A percentile compares a stretch with the other conserved stretches of the same genome.
Conservation (phyloP, 2,797 vertebrate genomes). For the Sebastes jordani region DNA sequence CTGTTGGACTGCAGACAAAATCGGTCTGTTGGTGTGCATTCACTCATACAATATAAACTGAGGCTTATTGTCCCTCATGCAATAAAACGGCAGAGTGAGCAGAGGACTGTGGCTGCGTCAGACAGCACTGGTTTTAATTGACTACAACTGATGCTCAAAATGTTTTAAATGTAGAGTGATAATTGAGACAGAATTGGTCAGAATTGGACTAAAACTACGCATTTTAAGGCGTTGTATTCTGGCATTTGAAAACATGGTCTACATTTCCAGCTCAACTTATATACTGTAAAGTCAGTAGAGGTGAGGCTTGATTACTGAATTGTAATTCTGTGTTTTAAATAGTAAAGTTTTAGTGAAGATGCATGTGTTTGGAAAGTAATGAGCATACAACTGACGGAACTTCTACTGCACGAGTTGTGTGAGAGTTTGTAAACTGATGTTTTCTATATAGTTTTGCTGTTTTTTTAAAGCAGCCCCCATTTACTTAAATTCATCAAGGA, state of each 20-base stretch:
- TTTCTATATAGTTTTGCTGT: too few relatives aligned
- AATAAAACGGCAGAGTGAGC: constrained; percentile 33
- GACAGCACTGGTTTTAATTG: neutral
- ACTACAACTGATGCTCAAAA: neutral
- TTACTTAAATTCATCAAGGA: too few relatives aligned
- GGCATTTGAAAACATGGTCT: neutral
- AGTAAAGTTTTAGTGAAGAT: too few relatives aligned
- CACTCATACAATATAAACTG: constrained; percentile 56
- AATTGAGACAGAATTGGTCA: neutral
- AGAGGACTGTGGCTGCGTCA: neutral
- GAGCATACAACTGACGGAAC: too few relatives aligned
- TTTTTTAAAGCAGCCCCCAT: too few relatives aligned
- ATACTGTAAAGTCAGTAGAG: too few relatives aligned
- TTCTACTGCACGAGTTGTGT: too few relatives aligned
- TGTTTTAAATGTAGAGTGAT: neutral
- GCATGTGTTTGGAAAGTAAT: too few relatives aligned
- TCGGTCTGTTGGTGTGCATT: constrained; percentile 57
- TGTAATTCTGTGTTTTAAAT: too few relatives aligned
- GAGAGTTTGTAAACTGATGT: too few relatives aligned
- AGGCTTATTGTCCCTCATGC: constrained; percentile 49
- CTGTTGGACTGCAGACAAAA: constrained; percentile 43
- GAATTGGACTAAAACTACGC: neutral
- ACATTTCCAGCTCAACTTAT: neutral
- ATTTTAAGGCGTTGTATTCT: neutral
- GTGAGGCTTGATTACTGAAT: accelerated